phyloP scores from a whole-genome alignment of 2,113 vertebrate species.

The Gnathonemus echidnorhynchus region DNA sequence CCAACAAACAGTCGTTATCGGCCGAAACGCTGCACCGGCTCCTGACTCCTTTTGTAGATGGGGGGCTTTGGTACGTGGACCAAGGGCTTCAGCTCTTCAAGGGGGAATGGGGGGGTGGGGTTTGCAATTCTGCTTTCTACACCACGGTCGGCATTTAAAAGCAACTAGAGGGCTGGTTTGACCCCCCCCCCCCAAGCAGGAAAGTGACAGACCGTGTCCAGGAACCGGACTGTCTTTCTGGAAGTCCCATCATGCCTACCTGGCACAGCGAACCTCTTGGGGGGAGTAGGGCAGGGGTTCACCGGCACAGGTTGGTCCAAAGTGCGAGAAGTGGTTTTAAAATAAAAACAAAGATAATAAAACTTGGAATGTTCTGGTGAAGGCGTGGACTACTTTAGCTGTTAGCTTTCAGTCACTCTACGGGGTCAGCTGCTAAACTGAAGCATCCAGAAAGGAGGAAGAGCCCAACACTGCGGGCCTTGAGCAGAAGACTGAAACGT shows the following conservation, averaged over 20 bases:
- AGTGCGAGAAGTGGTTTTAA: conserved; percentile 46
- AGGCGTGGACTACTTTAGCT: conserved; percentile 45
- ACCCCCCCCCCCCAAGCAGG: neutral
- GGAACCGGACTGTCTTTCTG: neutral
- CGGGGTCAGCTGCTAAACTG: neutral
- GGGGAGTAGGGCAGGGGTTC: conserved; percentile 31
- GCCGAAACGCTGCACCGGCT: conserved; percentile 53
- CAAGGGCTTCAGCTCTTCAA: conserved; percentile 36
- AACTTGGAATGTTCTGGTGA: conserved; percentile 41
- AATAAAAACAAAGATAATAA: neutral
- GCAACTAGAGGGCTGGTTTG: neutral
- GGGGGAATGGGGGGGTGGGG: neutral
- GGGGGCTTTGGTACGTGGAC: conserved; percentile 64
- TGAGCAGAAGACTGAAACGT: neutral
- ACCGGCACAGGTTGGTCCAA: conserved; percentile 33
- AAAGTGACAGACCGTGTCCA: neutral
- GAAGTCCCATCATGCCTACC: conserved; percentile 37
- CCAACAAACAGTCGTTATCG: conserved; percentile 57
- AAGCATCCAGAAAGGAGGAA: neutral
- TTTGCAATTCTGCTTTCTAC: neutral
- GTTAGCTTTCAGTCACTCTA: neutral
- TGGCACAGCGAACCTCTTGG: neutral
- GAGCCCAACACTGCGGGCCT: neutral
- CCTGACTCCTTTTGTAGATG: conserved; percentile 43
- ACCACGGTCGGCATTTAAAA: neutral